These are phyloP conservation scores for Bursaphelenchus mucronatus DNA, from an alignment of 1,140 invertebrate species.

Conservation along the genomic window DNA sequence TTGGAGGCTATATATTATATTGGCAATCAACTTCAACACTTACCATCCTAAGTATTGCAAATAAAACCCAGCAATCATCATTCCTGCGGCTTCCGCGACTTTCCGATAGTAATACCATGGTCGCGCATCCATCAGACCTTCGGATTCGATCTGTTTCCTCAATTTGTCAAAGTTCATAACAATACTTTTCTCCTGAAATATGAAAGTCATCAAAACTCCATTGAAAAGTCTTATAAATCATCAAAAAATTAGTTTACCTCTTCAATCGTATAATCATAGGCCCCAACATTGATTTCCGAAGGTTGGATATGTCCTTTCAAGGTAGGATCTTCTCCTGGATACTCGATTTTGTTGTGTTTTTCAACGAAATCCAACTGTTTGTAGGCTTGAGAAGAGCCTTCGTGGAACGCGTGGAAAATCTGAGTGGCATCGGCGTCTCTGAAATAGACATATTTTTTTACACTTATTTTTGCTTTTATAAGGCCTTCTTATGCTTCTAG, in stretches of 20 bases:
- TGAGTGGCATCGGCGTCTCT: slow-evolving; percentile 60
- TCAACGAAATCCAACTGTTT: slow-evolving; percentile 52
- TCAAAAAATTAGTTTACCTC: slow-evolving; percentile 32
- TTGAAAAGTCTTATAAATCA: not conserved
- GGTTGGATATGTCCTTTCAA: slow-evolving; percentile 14
- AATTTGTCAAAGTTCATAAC: slow-evolving; percentile 55
- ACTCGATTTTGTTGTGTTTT: slow-evolving; percentile 28
- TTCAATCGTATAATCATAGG: slow-evolving; percentile 54
- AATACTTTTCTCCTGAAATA: slow-evolving; percentile 55
- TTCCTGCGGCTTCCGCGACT: slow-evolving; percentile 31
- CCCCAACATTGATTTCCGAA: slow-evolving; percentile 33
- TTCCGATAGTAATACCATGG: slow-evolving; percentile 44
- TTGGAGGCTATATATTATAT: too few species aligned
- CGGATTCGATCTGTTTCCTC: slow-evolving; percentile 35
- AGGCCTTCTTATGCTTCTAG: too few species aligned
- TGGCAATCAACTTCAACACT: too few species aligned
- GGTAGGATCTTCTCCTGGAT: slow-evolving; percentile 25
- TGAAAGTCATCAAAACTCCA: not conserved
- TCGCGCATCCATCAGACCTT: slow-evolving; percentile 53
- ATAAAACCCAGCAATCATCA: slow-evolving; percentile 49
- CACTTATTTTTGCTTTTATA: not conserved
- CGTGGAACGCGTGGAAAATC: slow-evolving; percentile 58
- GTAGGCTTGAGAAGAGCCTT: slow-evolving; percentile 48
- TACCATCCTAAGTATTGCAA: slow-evolving; percentile 53
- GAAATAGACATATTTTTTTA: slow-evolving; percentile 20